Conservation (phyloP, 2,888 invertebrate genomes). For the Drosophila quinaria region DNA sequence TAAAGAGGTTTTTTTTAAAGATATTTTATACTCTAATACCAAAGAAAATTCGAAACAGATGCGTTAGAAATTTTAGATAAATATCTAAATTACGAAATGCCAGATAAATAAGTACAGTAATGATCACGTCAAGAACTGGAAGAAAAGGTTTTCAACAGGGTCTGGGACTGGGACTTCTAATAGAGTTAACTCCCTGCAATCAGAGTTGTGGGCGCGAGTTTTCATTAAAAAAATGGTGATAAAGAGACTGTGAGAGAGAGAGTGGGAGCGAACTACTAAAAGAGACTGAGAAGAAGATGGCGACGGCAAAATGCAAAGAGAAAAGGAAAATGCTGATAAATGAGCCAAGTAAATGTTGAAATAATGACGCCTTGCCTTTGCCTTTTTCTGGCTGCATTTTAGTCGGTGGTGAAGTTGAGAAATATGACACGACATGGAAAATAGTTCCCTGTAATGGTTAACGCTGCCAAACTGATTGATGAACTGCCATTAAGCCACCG, state of each 20-base stretch:
- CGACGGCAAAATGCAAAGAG: constrained; percentile 56
- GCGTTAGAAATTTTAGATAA: constrained; percentile 31
- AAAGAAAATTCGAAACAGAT: constrained; percentile 2
- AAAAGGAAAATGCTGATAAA: constrained; percentile 68
- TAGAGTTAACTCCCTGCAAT: constrained; percentile 39
- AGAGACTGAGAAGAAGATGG: constrained; percentile 10
- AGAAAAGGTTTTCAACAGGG: constrained; percentile 8
- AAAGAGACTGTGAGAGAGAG: neutral
- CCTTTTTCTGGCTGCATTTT: constrained; percentile 40
- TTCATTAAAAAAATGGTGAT: constrained; percentile 22
- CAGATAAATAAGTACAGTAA: constrained; percentile 24
- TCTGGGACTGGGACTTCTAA: constrained; percentile 16
- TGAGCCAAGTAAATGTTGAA: constrained; percentile 76
- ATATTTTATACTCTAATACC: neutral
- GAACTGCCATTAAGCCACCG: constrained; percentile 73
- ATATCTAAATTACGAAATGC: constrained; percentile 66
- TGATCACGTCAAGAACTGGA: constrained; percentile 39
- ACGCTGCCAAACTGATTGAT: constrained; percentile 76
- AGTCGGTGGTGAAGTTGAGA: constrained; percentile 60
- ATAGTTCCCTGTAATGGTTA: constrained; percentile 63
- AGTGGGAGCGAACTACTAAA: neutral
- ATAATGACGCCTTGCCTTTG: constrained; percentile 62
- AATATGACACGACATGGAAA: constrained; percentile 65
- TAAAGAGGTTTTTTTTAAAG: no score
- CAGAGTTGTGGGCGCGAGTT: constrained; percentile 60